phyloP scores from a whole-genome alignment of 2,113 vertebrate species.

The Prionailurus bengalensis region DNA sequence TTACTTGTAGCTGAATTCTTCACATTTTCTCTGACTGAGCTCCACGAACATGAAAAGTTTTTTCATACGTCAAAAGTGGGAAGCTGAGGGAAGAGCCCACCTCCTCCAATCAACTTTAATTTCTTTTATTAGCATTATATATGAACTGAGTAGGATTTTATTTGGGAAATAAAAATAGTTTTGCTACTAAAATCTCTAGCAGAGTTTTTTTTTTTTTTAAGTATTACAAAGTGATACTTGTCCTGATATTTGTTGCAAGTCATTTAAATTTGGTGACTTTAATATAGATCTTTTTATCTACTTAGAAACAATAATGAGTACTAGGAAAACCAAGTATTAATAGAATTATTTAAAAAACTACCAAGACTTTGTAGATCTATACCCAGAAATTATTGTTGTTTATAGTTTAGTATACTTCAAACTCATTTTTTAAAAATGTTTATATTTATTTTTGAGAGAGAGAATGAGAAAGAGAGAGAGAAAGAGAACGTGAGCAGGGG shows the following conservation, averaged over 20 bases:
- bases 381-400: conserved; percentile 35
- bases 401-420: conserved; percentile 18
- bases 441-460: too few relatives aligned
- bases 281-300: conserved; percentile 5
- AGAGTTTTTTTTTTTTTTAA: not conserved
- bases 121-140: not conserved
- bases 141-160: conserved; percentile 4
- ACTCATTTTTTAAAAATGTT: not conserved
- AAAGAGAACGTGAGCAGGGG: too few relatives aligned
- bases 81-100: not conserved
- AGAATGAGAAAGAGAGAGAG: too few relatives aligned
- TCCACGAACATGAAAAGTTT: not conserved
- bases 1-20: conserved; percentile 40
- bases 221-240: not conserved
- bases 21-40: not conserved
- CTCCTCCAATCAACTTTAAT: not conserved
- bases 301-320: conserved; percentile 29
- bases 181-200: conserved; percentile 9
- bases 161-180: conserved; percentile 36
- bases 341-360: conserved; percentile 50
- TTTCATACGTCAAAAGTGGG: not conserved
- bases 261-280: conserved; percentile 51
- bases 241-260: not conserved
- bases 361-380: conserved; percentile 47
- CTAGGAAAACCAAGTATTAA: conserved; percentile 17